phyloP scores from a whole-genome alignment of 2,113 vertebrate genomes.

The Saguinus midas region DNA sequence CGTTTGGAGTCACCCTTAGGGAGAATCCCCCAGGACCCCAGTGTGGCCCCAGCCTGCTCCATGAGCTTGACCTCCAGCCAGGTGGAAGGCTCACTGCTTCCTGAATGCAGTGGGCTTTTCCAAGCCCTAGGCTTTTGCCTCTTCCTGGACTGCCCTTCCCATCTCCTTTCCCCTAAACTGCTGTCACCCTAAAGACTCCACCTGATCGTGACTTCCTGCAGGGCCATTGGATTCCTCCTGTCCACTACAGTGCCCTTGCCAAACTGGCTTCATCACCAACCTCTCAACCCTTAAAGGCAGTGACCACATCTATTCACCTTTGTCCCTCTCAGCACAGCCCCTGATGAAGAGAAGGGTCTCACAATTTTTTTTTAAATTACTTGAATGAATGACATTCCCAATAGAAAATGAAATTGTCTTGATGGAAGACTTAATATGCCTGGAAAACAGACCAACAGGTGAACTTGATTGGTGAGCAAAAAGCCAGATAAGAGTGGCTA shows the following conservation, averaged over 20 bases:
- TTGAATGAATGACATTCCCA: background rate
- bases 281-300: background rate
- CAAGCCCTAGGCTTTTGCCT: background rate
- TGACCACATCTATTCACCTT: background rate
- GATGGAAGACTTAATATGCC: background rate
- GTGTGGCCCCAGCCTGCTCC: background rate
- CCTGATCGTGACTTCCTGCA: background rate
- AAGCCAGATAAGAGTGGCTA: background rate
- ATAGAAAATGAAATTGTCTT: background rate
- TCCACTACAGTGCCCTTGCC: background rate
- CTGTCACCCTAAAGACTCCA: background rate
- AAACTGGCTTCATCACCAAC: background rate
- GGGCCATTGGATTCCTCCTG: background rate
- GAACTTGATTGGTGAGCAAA: background rate
- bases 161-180: background rate
- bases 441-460: background rate
- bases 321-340: background rate
- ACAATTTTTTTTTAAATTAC: background rate
- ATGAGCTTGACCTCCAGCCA: background rate
- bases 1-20: background rate
- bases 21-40: background rate
- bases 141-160: background rate
- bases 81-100: background rate
- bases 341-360: background rate
- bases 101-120: background rate